Percentiles rank a stretch among this genome's conserved stretches.
phyloP scores from a whole-genome alignment of 2,113 vertebrate species.

The Glaucomys volans region DNA sequence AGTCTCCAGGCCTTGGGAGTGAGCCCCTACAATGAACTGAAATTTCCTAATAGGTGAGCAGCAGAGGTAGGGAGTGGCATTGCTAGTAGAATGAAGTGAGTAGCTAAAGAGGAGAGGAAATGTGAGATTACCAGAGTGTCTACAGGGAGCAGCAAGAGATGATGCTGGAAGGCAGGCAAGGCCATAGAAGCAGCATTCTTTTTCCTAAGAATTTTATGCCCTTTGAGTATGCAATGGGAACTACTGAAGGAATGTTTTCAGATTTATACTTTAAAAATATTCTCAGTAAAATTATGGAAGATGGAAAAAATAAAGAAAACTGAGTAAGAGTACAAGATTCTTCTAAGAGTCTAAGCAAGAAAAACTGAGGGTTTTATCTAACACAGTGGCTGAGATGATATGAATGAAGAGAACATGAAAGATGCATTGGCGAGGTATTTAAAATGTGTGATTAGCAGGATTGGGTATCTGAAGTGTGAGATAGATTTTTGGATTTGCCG shows the following conservation, averaged over 20 bases:
- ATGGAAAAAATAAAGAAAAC: not conserved
- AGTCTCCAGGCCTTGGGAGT: not conserved
- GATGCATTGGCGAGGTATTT: not conserved
- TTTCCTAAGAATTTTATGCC: not conserved
- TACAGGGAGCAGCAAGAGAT: not conserved
- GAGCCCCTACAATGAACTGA: not conserved
- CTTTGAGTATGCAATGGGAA: not conserved
- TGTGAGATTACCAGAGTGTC: not conserved
- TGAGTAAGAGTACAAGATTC: not conserved
- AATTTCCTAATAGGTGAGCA: not conserved
- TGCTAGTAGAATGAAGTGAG: not conserved
- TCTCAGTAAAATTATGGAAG: not conserved
- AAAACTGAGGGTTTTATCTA: not conserved
- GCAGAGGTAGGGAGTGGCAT: fast-evolving
- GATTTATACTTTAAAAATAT: not conserved
- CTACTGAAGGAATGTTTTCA: not conserved
- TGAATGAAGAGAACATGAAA: not conserved
- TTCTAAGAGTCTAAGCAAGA: not conserved
- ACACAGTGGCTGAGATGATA: not conserved
- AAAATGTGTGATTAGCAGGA: not conserved
- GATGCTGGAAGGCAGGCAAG: not conserved
- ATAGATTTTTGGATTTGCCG: not conserved
- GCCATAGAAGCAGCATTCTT: not conserved
- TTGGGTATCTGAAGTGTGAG: not conserved
- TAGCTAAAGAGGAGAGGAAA: not conserved